phyloP scores from a whole-genome alignment of 1,140 invertebrate species.

The Macrobrachium rosenbergii region DNA sequence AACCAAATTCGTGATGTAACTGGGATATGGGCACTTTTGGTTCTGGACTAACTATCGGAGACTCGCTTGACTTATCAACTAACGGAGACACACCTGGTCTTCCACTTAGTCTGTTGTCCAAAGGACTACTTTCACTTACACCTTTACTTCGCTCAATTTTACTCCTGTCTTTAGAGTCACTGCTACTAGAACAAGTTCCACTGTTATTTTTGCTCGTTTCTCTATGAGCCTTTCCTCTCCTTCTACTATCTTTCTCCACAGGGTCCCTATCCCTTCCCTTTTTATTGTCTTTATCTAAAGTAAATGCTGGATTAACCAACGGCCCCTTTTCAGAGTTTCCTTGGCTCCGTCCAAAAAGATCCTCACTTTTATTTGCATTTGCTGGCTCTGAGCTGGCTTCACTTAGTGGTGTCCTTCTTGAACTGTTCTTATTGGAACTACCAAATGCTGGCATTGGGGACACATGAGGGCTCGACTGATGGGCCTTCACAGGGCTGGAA shows the following conservation, averaged over 20 bases:
- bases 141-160: conserved; percentile 39
- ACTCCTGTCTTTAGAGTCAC: conserved; percentile 29
- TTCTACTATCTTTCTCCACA: conserved; percentile 20
- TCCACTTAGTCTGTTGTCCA: neutral
- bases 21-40: conserved; percentile 58
- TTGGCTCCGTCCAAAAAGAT: conserved; percentile 20
- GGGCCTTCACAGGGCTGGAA: conserved; percentile 43
- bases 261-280: conserved; percentile 14
- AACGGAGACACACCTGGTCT: conserved; percentile 10
- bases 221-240: neutral
- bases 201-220: conserved; percentile 18
- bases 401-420: conserved; percentile 33
- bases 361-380: conserved; percentile 37
- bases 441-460: conserved; percentile 26
- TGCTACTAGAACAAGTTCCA: conserved; percentile 18
- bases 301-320: conserved; percentile 38
- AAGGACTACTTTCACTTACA: conserved; percentile 18
- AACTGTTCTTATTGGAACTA: conserved; percentile 23
- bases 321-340: conserved; percentile 35
- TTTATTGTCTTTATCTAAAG: conserved; percentile 13
- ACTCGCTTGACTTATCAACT: conserved; percentile 42
- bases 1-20: conserved; percentile 49
- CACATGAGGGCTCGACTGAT: conserved; percentile 39
- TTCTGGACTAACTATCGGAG: conserved; percentile 56
- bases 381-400: conserved; percentile 22